A percentile compares a stretch with the other conserved stretches of the same genome.
phyloP scores from a whole-genome alignment of 2,888 invertebrate species.

The Saturnia pavonia region DNA sequence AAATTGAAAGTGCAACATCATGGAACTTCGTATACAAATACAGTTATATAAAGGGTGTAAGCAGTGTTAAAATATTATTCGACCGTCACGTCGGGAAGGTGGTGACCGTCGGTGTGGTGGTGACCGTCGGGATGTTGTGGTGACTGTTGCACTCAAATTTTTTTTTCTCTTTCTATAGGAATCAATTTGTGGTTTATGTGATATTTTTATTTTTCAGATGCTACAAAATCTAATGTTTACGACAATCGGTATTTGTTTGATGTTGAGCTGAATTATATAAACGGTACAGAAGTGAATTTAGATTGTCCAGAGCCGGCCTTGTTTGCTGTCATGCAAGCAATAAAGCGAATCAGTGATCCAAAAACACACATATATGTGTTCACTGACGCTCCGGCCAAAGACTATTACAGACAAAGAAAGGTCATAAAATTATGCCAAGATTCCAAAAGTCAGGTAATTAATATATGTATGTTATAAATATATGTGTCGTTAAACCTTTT shows the following conservation, averaged over 20 bases:
- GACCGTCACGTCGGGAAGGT: too few relatives aligned
- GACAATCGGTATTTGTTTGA: constrained; percentile 9
- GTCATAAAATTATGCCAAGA: constrained; percentile 10
- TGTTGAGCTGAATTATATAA: not conserved
- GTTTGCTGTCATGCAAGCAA: not conserved
- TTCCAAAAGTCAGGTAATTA: not conserved
- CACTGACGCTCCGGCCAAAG: constrained; percentile 11
- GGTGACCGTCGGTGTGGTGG: too few relatives aligned
- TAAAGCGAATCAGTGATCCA: not conserved
- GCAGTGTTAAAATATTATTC: too few relatives aligned
- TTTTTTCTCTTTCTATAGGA: too few relatives aligned
- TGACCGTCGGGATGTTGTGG: too few relatives aligned
- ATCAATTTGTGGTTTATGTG: too few relatives aligned
- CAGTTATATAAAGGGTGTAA: too few relatives aligned
- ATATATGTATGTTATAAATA: not conserved
- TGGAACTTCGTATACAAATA: too few relatives aligned
- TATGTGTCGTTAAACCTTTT: not conserved
- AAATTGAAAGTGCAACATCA: too few relatives aligned
- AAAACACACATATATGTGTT: constrained; percentile 9
- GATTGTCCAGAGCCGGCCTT: not conserved
- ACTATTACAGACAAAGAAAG: not conserved
- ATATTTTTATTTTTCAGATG: not conserved
- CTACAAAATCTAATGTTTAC: not conserved
- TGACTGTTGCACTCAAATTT: too few relatives aligned
- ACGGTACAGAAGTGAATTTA: not conserved